These are phyloP conservation scores for Eulithis testata DNA, from an alignment of 2,888 invertebrate genomes.

Conservation along the genomic window DNA sequence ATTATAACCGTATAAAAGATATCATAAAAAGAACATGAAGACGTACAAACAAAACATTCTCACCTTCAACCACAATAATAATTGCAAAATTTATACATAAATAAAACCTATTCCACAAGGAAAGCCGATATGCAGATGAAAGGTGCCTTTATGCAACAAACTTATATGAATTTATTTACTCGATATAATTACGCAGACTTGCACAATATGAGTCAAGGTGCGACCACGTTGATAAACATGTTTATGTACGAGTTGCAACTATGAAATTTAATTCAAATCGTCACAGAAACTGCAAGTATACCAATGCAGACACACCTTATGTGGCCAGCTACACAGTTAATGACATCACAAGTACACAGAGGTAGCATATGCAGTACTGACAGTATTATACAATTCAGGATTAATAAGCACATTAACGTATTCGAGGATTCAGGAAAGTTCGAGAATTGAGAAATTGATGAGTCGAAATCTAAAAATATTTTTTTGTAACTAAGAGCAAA, in stretches of 20 bases:
- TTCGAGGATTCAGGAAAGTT: conserved; percentile 9
- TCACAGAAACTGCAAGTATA: neutral
- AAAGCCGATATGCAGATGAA: neutral
- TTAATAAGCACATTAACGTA: conserved; percentile 16
- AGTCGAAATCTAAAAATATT: neutral
- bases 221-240: neutral
- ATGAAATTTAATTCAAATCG: neutral
- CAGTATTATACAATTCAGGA: conserved; percentile 14
- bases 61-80: neutral
- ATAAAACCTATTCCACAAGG: neutral
- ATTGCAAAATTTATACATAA: neutral
- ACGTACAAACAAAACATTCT: neutral
- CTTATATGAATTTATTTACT: neutral
- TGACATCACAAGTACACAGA: conserved; percentile 11
- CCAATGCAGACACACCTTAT: neutral
- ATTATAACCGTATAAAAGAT: neutral
- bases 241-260: neutral
- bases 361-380: conserved; percentile 8
- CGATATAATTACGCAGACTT: neutral
- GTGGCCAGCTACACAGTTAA: conserved; percentile 8
- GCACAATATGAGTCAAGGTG: conserved; percentile 1
- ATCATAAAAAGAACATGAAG: neutral
- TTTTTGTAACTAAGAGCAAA: neutral
- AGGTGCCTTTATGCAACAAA: neutral
- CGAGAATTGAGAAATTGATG: neutral